These are phyloP conservation scores for Zaprionus nigranus DNA, from an alignment of 1,140 invertebrate genomes.

Conservation along the genomic window DNA sequence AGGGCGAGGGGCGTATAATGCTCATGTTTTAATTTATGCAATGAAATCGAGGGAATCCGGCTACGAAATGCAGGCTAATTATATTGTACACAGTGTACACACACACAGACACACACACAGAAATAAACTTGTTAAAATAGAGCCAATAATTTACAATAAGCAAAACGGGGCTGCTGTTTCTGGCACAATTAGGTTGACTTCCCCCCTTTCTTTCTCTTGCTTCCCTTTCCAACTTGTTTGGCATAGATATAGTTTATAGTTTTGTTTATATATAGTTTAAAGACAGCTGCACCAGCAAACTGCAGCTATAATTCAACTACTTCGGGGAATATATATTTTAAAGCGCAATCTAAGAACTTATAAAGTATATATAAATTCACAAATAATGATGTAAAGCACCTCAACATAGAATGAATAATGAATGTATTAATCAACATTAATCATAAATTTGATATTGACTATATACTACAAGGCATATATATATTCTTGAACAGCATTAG, in stretches of 20 bases:
- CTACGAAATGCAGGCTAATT: slow-evolving; percentile 57
- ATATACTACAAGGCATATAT: neutral
- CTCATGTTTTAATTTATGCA: slow-evolving; percentile 58
- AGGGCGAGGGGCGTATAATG: slow-evolving; percentile 28
- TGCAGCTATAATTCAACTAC: neutral
- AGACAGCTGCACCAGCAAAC: neutral
- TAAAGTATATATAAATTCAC: neutral
- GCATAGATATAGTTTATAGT: neutral
- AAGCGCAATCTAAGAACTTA: neutral
- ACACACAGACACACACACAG: neutral
- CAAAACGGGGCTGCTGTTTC: slow-evolving; percentile 5
- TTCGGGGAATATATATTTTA: neutral
- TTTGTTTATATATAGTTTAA: slow-evolving; percentile 1
- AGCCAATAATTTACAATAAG: slow-evolving; percentile 17
- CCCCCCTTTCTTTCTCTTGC: neutral
- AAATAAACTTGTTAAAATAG: slow-evolving; percentile 15
- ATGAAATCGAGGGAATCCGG: slow-evolving; percentile 53
- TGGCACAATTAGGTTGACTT: neutral
- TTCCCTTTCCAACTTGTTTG: neutral
- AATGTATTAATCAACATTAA: too few relatives aligned
- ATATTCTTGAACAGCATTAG: neutral
- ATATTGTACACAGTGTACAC: slow-evolving; percentile 29
- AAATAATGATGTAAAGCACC: too few relatives aligned
- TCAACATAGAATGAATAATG: too few relatives aligned
- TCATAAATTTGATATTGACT: too few relatives aligned